A percentile compares a stretch with the other conserved stretches of the same genome.
Evolutionary conservation across 2,797 vertebrate species (phyloP).

Genomic region (Rhynchotus rufescens): DNA sequence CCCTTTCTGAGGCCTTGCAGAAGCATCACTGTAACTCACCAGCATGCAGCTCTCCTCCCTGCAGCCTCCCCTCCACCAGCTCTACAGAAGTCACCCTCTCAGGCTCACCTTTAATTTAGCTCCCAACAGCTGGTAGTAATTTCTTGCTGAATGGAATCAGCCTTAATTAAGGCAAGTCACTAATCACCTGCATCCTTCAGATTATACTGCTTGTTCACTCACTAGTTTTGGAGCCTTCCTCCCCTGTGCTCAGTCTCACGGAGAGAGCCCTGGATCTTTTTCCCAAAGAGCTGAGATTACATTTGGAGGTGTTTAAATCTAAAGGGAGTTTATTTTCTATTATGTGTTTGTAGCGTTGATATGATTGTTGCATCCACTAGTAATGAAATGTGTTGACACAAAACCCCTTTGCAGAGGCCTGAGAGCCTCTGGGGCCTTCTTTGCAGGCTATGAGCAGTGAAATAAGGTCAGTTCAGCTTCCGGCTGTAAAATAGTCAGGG

Average conservation of each 20-base stretch:
- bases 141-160: conserved; percentile 10
- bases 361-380: neutral
- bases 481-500: fast-evolving
- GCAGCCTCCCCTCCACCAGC: neutral
- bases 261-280: neutral
- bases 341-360: fast-evolving
- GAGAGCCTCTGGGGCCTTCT: fast-evolving
- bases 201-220: fast-evolving
- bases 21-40: too few relatives aligned
- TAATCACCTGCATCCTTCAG: neutral
- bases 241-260: fast-evolving
- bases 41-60: fast-evolving
- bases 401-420: neutral
- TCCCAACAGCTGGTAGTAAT: neutral
- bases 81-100: fast-evolving
- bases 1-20: too few relatives aligned
- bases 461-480: neutral
- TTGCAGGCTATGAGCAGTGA: neutral
- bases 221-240: fast-evolving
- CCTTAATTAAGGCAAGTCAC: neutral
- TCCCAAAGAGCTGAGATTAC: fast-evolving
- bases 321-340: neutral
- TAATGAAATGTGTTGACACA: neutral
- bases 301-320: fast-evolving
- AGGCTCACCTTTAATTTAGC: neutral